These are phyloP conservation scores for Indicator maculatus DNA, from an alignment of 2,113 vertebrate genomes.

Conservation along the genomic window DNA sequence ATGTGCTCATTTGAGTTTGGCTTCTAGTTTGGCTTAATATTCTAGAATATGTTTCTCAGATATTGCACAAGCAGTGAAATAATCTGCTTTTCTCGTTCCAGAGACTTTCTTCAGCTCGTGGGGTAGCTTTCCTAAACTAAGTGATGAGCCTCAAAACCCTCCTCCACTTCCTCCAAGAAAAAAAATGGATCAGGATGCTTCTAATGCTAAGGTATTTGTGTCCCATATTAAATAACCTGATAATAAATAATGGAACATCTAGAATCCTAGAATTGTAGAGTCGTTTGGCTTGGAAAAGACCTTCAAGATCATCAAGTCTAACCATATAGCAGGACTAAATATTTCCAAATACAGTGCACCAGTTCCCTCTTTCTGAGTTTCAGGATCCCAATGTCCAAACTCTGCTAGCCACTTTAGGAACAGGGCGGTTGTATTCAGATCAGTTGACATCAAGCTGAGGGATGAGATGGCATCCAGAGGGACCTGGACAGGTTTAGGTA, in stretches of 20 bases:
- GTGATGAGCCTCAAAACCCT: constrained; percentile 87
- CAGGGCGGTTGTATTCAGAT: fast-evolving
- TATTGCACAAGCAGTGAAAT: not conserved
- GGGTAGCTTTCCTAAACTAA: constrained; percentile 88
- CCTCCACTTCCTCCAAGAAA: constrained; percentile 94
- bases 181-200: constrained; percentile 86
- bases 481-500: not conserved
- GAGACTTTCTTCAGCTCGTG: constrained; percentile 91
- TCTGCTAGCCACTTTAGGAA: not conserved
- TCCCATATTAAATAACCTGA: not conserved
- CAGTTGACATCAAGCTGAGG: not conserved
- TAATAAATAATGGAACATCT: not conserved
- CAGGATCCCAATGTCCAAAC: not conserved
- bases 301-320: not conserved
- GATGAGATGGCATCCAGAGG: not conserved
- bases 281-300: not conserved
- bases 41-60: not conserved
- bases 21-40: not conserved
- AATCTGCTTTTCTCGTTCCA: constrained; percentile 55
- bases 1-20: not conserved
- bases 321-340: not conserved
- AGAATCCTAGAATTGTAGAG: not conserved
- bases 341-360: not conserved
- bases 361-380: not conserved
- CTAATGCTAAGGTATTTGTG: constrained; percentile 74